phyloP scores from a whole-genome alignment of 1,140 invertebrate species.

The Camponotus pennsylvanicus region DNA sequence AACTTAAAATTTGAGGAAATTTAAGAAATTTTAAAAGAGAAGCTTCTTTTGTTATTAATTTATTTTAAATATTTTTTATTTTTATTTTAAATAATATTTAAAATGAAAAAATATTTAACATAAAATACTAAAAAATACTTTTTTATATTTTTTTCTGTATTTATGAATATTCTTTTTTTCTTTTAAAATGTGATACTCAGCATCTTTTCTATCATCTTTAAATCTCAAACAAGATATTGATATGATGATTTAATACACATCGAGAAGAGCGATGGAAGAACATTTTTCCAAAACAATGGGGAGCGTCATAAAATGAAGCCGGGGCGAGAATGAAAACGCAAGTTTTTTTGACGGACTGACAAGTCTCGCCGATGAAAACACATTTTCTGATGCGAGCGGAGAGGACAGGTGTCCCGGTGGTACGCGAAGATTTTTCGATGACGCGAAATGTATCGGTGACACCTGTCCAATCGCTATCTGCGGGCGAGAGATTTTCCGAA shows the following conservation, averaged over 20 bases:
- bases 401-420: constrained; percentile 39
- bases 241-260: not conserved
- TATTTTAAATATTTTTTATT: too few species aligned
- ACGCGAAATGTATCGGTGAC: constrained; percentile 28
- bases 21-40: not conserved
- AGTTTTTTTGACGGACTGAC: constrained; percentile 23
- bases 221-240: not conserved
- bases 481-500: constrained; percentile 40
- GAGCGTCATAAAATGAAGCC: not conserved
- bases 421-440: constrained; percentile 42
- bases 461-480: constrained; percentile 46
- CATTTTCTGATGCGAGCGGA: constrained; percentile 36
- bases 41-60: not conserved
- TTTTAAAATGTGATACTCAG: not conserved
- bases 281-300: not conserved
- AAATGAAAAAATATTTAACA: not conserved
- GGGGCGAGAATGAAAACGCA: not conserved
- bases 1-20: not conserved
- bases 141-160: not conserved
- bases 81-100: not conserved
- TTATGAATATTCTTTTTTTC: constrained; percentile 6
- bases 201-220: not conserved
- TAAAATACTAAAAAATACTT: too few species aligned
- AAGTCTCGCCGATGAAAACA: constrained; percentile 26
- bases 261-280: not conserved